Conservation (phyloP, 2,888 invertebrate species). For the Sylvicola fuscatus region DNA sequence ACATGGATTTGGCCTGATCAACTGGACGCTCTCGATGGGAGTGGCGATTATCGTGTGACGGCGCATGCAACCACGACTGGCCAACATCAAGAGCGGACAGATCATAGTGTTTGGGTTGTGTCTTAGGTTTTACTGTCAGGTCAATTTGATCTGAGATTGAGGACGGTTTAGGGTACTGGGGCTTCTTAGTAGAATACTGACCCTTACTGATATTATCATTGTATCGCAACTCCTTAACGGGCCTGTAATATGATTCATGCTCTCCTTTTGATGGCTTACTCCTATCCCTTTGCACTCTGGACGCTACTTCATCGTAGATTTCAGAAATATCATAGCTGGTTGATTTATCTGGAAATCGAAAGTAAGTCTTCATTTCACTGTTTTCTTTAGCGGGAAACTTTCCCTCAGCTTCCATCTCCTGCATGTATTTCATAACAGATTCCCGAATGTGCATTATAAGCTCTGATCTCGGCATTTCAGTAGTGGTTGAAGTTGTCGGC, state of each 20-base stretch:
- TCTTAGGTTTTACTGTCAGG: conserved; percentile 13
- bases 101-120: conserved; percentile 14
- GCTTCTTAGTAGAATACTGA: background rate
- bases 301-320: no score
- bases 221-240: background rate
- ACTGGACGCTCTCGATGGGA: conserved; percentile 19
- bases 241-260: background rate
- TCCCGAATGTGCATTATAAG: conserved; percentile 24
- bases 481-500: background rate
- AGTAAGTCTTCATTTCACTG: conserved; percentile 15
- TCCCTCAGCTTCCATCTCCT: conserved; percentile 21
- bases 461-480: conserved; percentile 15
- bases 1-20: no score
- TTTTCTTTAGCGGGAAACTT: conserved; percentile 14
- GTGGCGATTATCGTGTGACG: conserved; percentile 16
- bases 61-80: conserved; percentile 18
- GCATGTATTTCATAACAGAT: conserved; percentile 25
- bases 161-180: background rate
- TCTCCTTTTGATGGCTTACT: background rate
- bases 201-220: background rate
- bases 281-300: no score
- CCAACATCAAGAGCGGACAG: conserved; percentile 7
- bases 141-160: conserved; percentile 4
- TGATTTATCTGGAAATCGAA: conserved; percentile 14
- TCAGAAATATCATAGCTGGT: no score